Percentiles rank a stretch among this genome's conserved stretches.
Evolutionary conservation across 2,113 vertebrate species (phyloP).

Genomic region (Amia ocellicauda): DNA sequence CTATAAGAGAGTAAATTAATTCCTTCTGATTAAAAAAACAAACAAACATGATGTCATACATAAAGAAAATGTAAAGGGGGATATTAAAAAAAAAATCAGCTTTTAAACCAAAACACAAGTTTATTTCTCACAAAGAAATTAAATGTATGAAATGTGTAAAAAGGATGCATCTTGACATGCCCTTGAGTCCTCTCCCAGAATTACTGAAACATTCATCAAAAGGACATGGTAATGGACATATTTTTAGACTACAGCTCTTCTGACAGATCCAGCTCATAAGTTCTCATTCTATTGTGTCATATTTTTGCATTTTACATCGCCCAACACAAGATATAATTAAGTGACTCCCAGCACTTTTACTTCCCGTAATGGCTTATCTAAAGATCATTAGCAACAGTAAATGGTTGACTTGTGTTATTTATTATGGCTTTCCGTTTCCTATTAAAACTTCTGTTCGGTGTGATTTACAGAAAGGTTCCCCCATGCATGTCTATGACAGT

Average conservation of each 20-base stretch:
- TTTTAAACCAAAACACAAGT: too few species aligned
- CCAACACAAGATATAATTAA: constrained; percentile 61
- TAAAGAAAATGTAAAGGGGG: too few species aligned
- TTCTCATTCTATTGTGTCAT: constrained; percentile 34
- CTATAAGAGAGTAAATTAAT: too few species aligned
- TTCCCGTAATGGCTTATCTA: constrained; percentile 61
- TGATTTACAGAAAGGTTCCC: constrained; percentile 48
- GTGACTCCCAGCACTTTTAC: constrained; percentile 49
- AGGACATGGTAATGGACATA: constrained; percentile 16
- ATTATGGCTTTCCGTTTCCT: constrained; percentile 50
- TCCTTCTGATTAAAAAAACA: too few species aligned
- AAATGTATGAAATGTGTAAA: constrained; percentile 21
- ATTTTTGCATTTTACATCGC: constrained; percentile 35
- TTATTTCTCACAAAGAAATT: too few species aligned
- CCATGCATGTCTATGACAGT: constrained; percentile 26
- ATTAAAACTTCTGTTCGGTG: constrained; percentile 45
- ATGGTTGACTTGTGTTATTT: constrained; percentile 54
- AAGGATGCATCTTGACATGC: constrained; percentile 24
- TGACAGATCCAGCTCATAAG: constrained; percentile 33
- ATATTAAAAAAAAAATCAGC: too few species aligned
- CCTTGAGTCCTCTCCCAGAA: constrained; percentile 34
- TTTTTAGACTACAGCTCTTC: constrained; percentile 13
- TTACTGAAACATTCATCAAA: constrained; percentile 36
- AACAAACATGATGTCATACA: neutral
- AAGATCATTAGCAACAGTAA: constrained; percentile 57